A percentile compares a stretch with the other conserved stretches of the same genome.
Conservation (phyloP, 2,888 invertebrate species). For the Chouioia cunea region DNA sequence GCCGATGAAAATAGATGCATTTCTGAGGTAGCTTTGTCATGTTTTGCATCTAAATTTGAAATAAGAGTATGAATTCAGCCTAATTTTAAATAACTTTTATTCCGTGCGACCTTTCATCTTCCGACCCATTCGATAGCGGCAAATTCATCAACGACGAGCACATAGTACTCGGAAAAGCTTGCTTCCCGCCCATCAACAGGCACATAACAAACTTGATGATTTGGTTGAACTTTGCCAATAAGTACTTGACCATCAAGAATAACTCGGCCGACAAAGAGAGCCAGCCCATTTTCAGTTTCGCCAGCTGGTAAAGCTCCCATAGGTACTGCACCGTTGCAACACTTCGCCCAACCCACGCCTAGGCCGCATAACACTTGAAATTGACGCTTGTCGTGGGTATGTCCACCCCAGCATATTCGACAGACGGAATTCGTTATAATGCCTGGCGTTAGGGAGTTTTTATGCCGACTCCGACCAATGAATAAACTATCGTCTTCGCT, state of each 20-base stretch:
- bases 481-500: conserved; percentile 56
- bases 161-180: conserved; percentile 59
- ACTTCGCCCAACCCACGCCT: conserved; percentile 58
- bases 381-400: conserved; percentile 51
- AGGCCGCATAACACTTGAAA: conserved; percentile 60
- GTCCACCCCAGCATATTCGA: conserved; percentile 55
- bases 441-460: conserved; percentile 55
- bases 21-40: too few species aligned
- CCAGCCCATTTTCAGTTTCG: conserved; percentile 57
- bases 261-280: conserved; percentile 59
- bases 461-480: conserved; percentile 55
- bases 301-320: conserved; percentile 62
- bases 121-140: conserved; percentile 53
- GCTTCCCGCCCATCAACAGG: conserved; percentile 56
- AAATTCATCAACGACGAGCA: conserved; percentile 58
- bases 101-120: conserved; percentile 50
- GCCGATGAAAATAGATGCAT: too few species aligned
- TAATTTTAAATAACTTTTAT: too few species aligned
- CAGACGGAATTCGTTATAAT: conserved; percentile 51
- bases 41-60: too few species aligned
- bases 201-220: conserved; percentile 60
- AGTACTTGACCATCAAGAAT: conserved; percentile 56
- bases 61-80: too few species aligned
- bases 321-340: conserved; percentile 60
- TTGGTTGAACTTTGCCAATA: conserved; percentile 61